phyloP scores from a whole-genome alignment of 2,888 invertebrate genomes.

The Hirtodrosophila duncani region DNA sequence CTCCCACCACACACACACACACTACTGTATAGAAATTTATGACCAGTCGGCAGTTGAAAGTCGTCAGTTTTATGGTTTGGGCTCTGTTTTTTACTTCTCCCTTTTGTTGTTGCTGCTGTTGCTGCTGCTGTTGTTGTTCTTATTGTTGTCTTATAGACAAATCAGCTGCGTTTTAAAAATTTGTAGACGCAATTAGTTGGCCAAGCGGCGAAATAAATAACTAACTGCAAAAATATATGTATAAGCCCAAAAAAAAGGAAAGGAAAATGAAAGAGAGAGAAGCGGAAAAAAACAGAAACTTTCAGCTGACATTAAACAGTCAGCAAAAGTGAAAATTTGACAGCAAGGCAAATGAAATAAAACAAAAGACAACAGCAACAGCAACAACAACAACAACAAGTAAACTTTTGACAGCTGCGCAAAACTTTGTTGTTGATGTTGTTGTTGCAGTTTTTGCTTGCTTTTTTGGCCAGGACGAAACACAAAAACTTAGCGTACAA shows the following conservation, averaged over 20 bases:
- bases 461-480: constrained; percentile 30
- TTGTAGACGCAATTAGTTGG: constrained; percentile 47
- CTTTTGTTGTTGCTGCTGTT: too few relatives aligned
- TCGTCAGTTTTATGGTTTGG: constrained; percentile 33
- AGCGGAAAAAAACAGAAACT: constrained; percentile 7
- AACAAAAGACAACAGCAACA: constrained; percentile 45
- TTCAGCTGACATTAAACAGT: constrained; percentile 61
- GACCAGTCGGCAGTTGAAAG: constrained; percentile 11
- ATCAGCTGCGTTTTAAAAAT: constrained; percentile 57
- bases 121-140: too few relatives aligned
- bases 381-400: constrained; percentile 19
- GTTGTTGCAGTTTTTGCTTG: too few relatives aligned
- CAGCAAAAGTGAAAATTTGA: constrained; percentile 70
- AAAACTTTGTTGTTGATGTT: too few relatives aligned
- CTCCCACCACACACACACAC: neutral
- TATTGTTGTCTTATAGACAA: too few relatives aligned
- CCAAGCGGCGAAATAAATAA: constrained; percentile 22
- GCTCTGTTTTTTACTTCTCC: neutral
- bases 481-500: constrained; percentile 52
- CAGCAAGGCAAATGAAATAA: constrained; percentile 55
- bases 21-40: constrained; percentile 9
- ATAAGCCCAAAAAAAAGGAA: neutral
- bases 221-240: neutral
- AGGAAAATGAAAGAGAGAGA: neutral
- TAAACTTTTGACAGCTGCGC: constrained; percentile 59